A percentile compares a stretch with the other conserved stretches of the same genome.
These are phyloP conservation scores for Nomia melanderi DNA, from an alignment of 1,140 invertebrate species.

Conservation along the genomic window DNA sequence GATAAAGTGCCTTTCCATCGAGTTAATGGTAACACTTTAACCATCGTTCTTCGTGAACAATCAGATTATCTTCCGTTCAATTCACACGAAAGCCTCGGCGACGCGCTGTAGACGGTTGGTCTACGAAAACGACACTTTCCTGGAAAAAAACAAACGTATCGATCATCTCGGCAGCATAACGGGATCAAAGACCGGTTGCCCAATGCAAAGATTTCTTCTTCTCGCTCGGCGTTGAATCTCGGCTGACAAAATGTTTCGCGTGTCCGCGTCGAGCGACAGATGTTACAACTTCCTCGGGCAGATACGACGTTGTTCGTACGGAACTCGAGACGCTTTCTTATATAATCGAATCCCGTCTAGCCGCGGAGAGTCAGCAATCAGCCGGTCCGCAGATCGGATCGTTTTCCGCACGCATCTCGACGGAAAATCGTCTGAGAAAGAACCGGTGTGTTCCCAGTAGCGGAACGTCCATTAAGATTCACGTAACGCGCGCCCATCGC, in stretches of 20 bases:
- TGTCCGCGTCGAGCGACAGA: not conserved
- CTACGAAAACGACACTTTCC: no score
- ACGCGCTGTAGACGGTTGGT: no score
- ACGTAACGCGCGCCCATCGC: conserved; percentile 18
- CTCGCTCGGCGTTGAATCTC: not conserved
- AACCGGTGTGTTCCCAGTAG: not conserved
- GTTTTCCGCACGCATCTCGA: conserved; percentile 4
- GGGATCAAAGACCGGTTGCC: not conserved
- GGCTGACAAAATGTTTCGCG: conserved; percentile 6
- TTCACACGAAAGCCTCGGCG: no score
- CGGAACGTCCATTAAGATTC: conserved; percentile 52
- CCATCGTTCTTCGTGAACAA: no score
- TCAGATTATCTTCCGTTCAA: no score
- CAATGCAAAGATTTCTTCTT: not conserved
- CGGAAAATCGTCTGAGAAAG: conserved; percentile 21
- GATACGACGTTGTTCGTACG: conserved; percentile 31
- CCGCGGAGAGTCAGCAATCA: not conserved
- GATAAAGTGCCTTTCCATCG: no score
- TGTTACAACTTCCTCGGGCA: conserved; percentile 30
- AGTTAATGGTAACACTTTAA: no score
- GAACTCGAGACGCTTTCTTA: not conserved
- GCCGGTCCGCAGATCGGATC: not conserved
- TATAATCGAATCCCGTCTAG: not conserved
- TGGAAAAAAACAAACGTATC: not conserved
- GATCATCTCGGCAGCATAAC: not conserved